Evolutionary conservation across 1,140 invertebrate genomes (phyloP).

Genomic region (Pissodes strobi): DNA sequence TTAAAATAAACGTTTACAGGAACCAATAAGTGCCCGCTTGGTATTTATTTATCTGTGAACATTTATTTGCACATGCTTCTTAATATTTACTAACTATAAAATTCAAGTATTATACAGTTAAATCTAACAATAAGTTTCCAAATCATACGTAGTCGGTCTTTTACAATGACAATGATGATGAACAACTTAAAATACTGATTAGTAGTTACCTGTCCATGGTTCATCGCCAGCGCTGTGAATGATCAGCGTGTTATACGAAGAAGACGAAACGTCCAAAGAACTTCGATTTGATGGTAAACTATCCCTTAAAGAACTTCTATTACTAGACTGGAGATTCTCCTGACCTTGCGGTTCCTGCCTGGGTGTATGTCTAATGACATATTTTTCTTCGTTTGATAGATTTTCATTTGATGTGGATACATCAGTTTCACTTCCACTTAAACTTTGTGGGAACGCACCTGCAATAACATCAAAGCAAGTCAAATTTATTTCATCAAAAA

Average conservation of each 20-base stretch:
- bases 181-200: too few relatives aligned
- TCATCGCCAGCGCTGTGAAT: constrained; percentile 75
- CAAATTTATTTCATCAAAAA: too few relatives aligned
- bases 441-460: constrained; percentile 66
- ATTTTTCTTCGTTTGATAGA: constrained; percentile 81
- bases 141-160: too few relatives aligned
- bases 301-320: constrained; percentile 72
- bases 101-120: too few relatives aligned
- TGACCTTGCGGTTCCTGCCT: constrained; percentile 91
- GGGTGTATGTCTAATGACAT: constrained; percentile 79
- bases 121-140: too few relatives aligned
- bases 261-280: constrained; percentile 74
- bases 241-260: constrained; percentile 79
- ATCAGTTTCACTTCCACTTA: constrained; percentile 88
- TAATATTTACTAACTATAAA: too few relatives aligned
- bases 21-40: too few relatives aligned
- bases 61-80: too few relatives aligned
- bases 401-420: constrained; percentile 90
- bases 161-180: too few relatives aligned
- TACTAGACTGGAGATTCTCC: constrained; percentile 73
- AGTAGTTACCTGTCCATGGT: constrained; percentile 65
- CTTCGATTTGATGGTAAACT: constrained; percentile 74
- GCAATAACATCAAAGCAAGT: too few relatives aligned
- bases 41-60: too few relatives aligned
- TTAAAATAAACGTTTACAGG: too few relatives aligned